phyloP scores from a whole-genome alignment of 53 echinoderm and acorn worm genomes.

The Astropecten irregularis region DNA sequence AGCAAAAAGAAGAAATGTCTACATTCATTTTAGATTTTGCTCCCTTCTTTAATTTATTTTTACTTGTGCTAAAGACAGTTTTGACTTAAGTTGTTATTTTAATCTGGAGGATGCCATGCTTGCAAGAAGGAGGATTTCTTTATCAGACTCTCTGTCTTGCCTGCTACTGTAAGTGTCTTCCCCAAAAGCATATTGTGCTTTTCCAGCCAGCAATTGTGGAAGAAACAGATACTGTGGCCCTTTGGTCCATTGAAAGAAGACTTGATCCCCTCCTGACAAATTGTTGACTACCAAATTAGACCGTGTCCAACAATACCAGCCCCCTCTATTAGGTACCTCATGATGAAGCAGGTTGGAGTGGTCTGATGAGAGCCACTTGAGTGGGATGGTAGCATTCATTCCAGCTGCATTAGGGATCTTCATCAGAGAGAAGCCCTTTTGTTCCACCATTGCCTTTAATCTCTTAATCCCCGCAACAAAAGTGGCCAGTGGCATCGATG shows the following conservation, averaged over 20 bases:
- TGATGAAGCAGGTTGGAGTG: neutral
- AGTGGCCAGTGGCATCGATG: neutral
- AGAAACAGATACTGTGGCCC: neutral
- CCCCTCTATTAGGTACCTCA: neutral
- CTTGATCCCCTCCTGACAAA: neutral
- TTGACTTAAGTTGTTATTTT: no score
- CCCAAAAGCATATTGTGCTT: neutral
- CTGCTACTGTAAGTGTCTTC: no score
- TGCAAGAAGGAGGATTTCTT: no score
- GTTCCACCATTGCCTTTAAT: conserved; percentile 16
- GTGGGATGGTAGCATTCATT: neutral
- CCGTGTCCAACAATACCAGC: neutral
- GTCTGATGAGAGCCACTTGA: neutral
- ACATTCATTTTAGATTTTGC: no score
- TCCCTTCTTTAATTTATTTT: no score
- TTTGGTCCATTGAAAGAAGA: neutral
- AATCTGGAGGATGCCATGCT: no score
- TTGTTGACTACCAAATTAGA: conserved; percentile 23
- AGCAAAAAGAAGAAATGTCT: no score
- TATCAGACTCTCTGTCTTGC: no score
- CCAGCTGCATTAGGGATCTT: conserved; percentile 3
- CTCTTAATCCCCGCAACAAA: conserved; percentile 32
- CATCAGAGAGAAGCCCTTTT: neutral
- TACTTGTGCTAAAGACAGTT: no score
- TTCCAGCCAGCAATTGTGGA: neutral